These are phyloP conservation scores for Littorina saxatilis DNA, from an alignment of 1,140 invertebrate genomes.

Conservation along the genomic window DNA sequence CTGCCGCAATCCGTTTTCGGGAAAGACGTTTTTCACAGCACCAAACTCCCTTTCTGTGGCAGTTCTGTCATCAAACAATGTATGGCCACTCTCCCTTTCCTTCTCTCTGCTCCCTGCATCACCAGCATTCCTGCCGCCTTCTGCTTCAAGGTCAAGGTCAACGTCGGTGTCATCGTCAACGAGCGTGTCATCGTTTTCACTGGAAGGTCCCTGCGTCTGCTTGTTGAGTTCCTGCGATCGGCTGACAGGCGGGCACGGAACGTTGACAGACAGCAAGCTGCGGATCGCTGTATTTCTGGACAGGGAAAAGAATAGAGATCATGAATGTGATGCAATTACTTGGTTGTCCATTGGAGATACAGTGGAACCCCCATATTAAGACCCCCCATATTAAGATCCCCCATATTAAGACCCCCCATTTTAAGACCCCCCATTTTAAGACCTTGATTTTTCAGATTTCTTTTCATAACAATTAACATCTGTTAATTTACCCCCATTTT, in stretches of 20 bases:
- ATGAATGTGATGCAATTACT: too few species aligned
- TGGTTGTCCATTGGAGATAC: too few species aligned
- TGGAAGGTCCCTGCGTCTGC: background rate
- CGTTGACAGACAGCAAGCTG: constrained; percentile 16
- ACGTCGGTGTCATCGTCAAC: background rate
- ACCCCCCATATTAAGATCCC: too few species aligned
- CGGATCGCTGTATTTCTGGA: constrained; percentile 29
- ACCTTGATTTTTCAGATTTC: too few species aligned
- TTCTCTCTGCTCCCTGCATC: background rate
- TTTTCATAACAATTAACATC: too few species aligned
- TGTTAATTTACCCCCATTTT: too few species aligned
- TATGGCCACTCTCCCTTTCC: background rate
- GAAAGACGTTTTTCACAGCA: background rate
- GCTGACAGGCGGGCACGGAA: background rate
- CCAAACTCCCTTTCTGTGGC: background rate
- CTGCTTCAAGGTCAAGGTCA: background rate
- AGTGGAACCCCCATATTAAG: too few species aligned
- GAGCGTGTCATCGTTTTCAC: constrained; percentile 17
- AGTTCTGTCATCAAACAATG: background rate
- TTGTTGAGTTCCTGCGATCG: background rate
- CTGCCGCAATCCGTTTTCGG: background rate
- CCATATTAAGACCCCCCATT: too few species aligned
- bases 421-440: too few species aligned
- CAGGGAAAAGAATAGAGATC: background rate
- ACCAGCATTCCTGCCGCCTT: background rate